These are phyloP conservation scores for Dinoponera quadriceps DNA, from an alignment of 1,140 invertebrate genomes.

Conservation along the genomic window DNA sequence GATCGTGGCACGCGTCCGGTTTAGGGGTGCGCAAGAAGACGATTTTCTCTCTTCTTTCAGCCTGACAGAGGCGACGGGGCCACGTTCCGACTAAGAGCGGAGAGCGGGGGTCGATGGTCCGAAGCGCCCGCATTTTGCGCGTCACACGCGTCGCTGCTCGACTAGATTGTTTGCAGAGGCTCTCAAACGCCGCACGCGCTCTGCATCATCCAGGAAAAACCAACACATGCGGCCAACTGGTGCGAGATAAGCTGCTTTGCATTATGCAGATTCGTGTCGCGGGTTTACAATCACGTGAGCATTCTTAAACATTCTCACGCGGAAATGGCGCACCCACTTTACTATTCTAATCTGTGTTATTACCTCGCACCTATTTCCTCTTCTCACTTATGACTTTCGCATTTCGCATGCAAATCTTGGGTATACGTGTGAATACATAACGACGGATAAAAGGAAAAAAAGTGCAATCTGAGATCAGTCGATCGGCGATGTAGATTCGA, in stretches of 20 bases:
- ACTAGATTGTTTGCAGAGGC: constrained; percentile 86
- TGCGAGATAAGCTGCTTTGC: constrained; percentile 49
- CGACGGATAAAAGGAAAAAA: not conserved
- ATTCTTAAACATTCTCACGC: not conserved
- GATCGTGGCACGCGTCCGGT: constrained; percentile 82
- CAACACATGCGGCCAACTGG: constrained; percentile 54
- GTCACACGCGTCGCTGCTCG: constrained; percentile 85
- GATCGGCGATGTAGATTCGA: not conserved
- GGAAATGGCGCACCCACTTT: not conserved
- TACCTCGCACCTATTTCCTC: not conserved
- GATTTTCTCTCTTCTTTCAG: constrained; percentile 26
- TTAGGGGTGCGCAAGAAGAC: constrained; percentile 68
- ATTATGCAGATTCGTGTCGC: constrained; percentile 23
- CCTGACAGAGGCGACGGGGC: constrained; percentile 42
- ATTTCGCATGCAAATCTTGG: not conserved
- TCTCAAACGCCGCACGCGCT: constrained; percentile 80
- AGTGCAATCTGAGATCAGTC: not conserved
- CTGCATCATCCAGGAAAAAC: constrained; percentile 56
- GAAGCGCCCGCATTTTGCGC: constrained; percentile 85
- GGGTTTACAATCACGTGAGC: not conserved
- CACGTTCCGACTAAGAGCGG: constrained; percentile 64
- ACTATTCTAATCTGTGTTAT: constrained; percentile 6
- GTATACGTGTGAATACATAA: not conserved
- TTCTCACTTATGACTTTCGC: not conserved
- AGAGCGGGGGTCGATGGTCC: constrained; percentile 80